These are phyloP conservation scores for Caenorhabditis sulstoni DNA, from an alignment of 2,888 invertebrate genomes.

Conservation along the genomic window DNA sequence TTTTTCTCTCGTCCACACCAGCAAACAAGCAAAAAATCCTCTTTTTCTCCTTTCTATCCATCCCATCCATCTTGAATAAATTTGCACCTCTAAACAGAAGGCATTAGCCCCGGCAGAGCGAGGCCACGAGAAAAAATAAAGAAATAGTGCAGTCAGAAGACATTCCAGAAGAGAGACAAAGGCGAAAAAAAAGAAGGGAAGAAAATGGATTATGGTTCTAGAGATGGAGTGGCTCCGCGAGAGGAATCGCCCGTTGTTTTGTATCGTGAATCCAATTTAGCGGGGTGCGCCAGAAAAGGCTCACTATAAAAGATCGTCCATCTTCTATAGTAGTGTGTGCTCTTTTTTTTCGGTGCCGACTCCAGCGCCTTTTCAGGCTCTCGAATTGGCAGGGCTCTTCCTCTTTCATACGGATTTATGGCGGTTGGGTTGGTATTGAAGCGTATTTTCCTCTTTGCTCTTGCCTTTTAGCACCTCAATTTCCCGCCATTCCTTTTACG, in stretches of 20 bases:
- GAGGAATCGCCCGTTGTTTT: constrained; percentile 5
- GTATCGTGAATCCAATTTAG: constrained; percentile 27
- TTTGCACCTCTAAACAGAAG: constrained; percentile 31
- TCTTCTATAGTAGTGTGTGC: not conserved
- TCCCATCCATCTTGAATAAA: constrained; percentile 32
- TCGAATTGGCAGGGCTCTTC: no score
- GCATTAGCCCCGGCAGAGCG: constrained; percentile 2
- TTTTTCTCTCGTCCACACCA: not conserved
- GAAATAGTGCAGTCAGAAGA: constrained; percentile 1
- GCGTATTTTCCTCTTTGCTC: no score
- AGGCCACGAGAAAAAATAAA: not conserved
- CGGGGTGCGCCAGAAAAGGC: no score
- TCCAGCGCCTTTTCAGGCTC: not conserved
- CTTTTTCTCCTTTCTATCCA: not conserved
- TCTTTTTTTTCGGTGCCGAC: constrained; percentile 4
- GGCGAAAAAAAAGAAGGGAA: not conserved
- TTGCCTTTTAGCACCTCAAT: no score
- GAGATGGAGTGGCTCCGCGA: no score
- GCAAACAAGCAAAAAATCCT: not conserved
- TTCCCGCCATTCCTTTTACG: no score
- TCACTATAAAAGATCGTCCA: constrained; percentile 12
- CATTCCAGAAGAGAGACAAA: no score
- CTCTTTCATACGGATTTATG: no score
- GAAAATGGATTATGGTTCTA: not conserved
- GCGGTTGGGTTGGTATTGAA: no score